Conservation (phyloP, 1,140 invertebrate species). For the Popillia japonica region DNA sequence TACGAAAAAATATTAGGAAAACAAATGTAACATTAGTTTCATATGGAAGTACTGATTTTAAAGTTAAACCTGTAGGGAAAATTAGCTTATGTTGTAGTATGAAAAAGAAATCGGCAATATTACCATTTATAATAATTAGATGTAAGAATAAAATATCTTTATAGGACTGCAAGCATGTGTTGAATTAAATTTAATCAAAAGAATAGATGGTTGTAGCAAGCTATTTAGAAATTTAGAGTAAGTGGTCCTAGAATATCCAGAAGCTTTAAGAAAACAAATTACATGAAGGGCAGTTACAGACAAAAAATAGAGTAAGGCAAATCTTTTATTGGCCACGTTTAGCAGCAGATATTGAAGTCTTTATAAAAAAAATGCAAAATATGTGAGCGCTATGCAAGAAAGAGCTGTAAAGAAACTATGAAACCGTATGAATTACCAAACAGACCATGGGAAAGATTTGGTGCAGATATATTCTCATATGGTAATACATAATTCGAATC, state of each 20-base stretch:
- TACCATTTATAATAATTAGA: background rate
- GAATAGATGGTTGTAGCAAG: too few species aligned
- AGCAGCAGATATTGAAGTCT: background rate
- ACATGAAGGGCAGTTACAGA: too few species aligned
- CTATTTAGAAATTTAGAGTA: too few species aligned
- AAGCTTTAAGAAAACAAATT: too few species aligned
- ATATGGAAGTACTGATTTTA: conserved; percentile 20
- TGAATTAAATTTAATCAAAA: too few species aligned
- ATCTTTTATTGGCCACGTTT: background rate
- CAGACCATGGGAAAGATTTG: background rate
- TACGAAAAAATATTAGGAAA: background rate
- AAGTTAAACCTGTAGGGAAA: conserved; percentile 29
- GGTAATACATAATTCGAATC: too few species aligned
- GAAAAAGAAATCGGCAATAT: background rate
- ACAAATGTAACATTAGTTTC: conserved; percentile 32
- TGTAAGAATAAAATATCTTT: conserved; percentile 29
- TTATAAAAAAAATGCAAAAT: background rate
- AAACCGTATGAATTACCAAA: conserved; percentile 9
- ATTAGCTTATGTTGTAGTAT: conserved; percentile 13
- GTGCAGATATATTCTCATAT: background rate
- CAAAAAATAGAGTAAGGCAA: background rate
- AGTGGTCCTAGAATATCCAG: too few species aligned
- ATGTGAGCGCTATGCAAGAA: background rate
- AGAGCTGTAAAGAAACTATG: background rate
- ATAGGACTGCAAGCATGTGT: too few species aligned